phyloP scores from a whole-genome alignment of 2,888 invertebrate genomes.

The Rugalucina vietnamica region DNA sequence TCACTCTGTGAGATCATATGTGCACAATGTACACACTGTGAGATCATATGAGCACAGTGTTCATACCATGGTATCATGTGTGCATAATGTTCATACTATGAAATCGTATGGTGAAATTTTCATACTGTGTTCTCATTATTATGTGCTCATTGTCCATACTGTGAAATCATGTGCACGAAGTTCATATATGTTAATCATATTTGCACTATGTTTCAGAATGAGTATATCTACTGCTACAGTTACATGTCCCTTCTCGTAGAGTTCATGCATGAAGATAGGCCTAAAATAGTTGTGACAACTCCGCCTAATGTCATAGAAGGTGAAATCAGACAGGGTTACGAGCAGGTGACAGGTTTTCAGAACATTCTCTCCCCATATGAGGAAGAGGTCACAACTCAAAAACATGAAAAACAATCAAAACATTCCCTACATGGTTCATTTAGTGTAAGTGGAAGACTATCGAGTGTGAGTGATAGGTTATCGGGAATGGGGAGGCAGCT shows the following conservation, averaged over 20 bases:
- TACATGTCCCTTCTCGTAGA: conserved; percentile 76
- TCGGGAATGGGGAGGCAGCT: neutral
- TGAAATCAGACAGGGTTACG: conserved; percentile 67
- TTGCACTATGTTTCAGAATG: conserved; percentile 77
- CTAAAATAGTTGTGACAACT: conserved; percentile 70
- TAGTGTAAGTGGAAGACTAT: neutral
- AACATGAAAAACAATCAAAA: conserved; percentile 38
- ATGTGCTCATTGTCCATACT: too few species aligned
- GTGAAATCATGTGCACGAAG: too few species aligned
- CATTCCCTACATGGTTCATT: conserved; percentile 31
- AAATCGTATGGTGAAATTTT: too few species aligned
- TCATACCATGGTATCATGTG: too few species aligned
- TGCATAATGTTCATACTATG: too few species aligned
- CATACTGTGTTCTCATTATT: too few species aligned
- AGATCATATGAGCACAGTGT: too few species aligned
- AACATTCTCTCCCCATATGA: conserved; percentile 47
- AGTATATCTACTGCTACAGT: conserved; percentile 82
- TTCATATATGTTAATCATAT: conserved; percentile 4
- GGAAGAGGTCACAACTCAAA: conserved; percentile 5
- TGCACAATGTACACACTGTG: too few species aligned
- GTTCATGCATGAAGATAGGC: conserved; percentile 70
- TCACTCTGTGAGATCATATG: too few species aligned
- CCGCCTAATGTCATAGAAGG: conserved; percentile 69
- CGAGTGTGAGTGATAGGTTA: neutral
- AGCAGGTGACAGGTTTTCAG: conserved; percentile 64